Evolutionary conservation across 1,140 invertebrate genomes (phyloP), one percentile per base, ranked within the genome.

Genomic region (Coboldia fuscipes): DNA sequence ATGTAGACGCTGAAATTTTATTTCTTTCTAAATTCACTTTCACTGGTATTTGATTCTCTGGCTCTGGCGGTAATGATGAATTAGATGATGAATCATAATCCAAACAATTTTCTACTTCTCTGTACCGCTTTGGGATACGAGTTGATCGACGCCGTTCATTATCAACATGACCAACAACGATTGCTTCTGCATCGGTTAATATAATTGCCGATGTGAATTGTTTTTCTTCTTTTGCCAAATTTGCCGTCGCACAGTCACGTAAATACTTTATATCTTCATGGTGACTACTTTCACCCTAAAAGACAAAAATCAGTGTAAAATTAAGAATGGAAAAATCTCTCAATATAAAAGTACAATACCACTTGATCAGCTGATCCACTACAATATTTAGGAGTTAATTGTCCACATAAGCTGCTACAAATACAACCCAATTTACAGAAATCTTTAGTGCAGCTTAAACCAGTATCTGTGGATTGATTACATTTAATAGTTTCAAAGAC

Each of bases 161-260:
- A 38, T 54, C 44, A 10, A 48, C 44, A 30, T 54, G 49, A 26
- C 50, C 48, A 3, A 55, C 46, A 0, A 54, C 32, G 24, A 53
- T 30, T 5, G 51, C 53, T 27, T 53, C 48, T 23, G 50, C 49
- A 21, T 49, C 51, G 2, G 51, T 53, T 0, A 55, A 36, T 16
- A 55, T 49, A 12, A 55, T 24, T 0, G 52, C 54, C 4, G 52
- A 48, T 0, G 46, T 50, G 19, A 55, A 54, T 12, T 55, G 50
- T 41, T 50, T 53, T 29, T 55, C 52, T 43, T 53, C 47, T 28
- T 46, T 50, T 3, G 51, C 52, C 23, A 55, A 28, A 2, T 44
- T 43, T 0, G 52, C 52, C 0, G 48, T 54, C 2, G 51, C 51
- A 6, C n/a, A 5, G 14, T 29, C 27, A 3, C 30, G 20, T 3